Evolutionary conservation across 92 coral and sea anemone genomes (phyloP).

Genomic region (Nematostella vectensis): DNA sequence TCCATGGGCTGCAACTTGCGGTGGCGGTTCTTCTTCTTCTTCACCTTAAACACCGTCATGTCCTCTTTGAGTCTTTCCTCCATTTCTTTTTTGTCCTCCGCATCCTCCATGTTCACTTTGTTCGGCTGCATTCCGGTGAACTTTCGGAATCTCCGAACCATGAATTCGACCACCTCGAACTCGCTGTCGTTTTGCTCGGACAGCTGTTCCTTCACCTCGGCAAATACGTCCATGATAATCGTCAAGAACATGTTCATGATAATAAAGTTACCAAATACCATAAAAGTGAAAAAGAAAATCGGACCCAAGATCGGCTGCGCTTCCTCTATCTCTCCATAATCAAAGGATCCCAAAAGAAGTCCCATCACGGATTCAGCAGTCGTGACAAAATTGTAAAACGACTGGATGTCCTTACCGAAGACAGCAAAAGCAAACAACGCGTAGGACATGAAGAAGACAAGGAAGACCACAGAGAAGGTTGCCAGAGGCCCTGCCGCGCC

Average conservation of each 20-base stretch:
- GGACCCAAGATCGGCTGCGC: conserved; percentile 77
- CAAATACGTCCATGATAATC: conserved; percentile 77
- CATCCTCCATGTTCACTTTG: conserved; percentile 39
- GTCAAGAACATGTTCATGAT: conserved; percentile 87
- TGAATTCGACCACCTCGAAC: conserved; percentile 77
- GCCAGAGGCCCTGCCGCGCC: conserved; percentile 83
- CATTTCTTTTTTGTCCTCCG: conserved; percentile 41
- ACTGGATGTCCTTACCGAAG: conserved; percentile 62
- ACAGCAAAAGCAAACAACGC: conserved; percentile 77
- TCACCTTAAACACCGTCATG: conserved; percentile 25
- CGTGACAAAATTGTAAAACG: conserved; percentile 57
- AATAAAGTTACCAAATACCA: conserved; percentile 86
- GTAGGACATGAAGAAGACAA: conserved; percentile 75
- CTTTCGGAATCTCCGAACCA: conserved; percentile 65
- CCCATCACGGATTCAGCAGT: conserved; percentile 84
- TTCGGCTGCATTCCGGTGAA: conserved; percentile 71
- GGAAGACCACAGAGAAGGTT: conserved; percentile 71
- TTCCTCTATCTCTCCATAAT: conserved; percentile 51
- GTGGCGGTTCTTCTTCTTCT: conserved; percentile 35
- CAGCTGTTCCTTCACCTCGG: conserved; percentile 58
- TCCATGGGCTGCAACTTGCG: conserved; percentile 27
- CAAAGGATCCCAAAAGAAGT: conserved; percentile 76
- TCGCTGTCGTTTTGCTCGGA: conserved; percentile 52
- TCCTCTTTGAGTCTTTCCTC: conserved; percentile 36
- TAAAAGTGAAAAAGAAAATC: conserved; percentile 70